phyloP scores from a whole-genome alignment of 1,140 invertebrate genomes.

The Neotoxoptera formosana region DNA sequence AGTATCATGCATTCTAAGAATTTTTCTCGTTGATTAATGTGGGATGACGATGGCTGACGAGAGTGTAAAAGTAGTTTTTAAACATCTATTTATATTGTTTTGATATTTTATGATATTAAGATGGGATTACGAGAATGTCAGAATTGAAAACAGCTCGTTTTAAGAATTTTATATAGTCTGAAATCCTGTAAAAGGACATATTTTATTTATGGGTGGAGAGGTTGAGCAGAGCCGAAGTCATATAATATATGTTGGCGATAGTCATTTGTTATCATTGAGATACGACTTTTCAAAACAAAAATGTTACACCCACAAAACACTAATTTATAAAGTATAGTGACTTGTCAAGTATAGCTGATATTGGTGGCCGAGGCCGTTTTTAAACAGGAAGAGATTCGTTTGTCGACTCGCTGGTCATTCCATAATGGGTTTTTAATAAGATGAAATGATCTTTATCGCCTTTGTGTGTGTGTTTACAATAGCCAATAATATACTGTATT shows the following conservation, averaged over 20 bases:
- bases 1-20: not conserved
- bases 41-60: not conserved
- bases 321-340: not conserved
- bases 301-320: not conserved
- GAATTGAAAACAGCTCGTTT: not conserved
- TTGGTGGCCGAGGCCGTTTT: not conserved
- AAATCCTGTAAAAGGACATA: not conserved
- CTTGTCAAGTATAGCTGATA: not conserved
- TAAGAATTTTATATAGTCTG: not conserved
- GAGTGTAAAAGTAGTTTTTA: not conserved
- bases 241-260: not conserved
- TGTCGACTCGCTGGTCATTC: not conserved
- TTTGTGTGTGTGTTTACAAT: not conserved
- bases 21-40: not conserved
- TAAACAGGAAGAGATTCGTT: conserved; percentile 40
- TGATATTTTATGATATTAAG: not conserved
- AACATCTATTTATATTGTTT: not conserved
- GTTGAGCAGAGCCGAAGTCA: not conserved
- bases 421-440: conserved; percentile 34
- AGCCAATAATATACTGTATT: not conserved
- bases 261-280: not conserved
- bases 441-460: not conserved
- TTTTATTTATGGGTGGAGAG: no score
- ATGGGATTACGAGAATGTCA: not conserved
- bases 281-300: not conserved